Conservation (phyloP, 2,113 vertebrate genomes). For the pig (Sus scrofa) region DNA sequence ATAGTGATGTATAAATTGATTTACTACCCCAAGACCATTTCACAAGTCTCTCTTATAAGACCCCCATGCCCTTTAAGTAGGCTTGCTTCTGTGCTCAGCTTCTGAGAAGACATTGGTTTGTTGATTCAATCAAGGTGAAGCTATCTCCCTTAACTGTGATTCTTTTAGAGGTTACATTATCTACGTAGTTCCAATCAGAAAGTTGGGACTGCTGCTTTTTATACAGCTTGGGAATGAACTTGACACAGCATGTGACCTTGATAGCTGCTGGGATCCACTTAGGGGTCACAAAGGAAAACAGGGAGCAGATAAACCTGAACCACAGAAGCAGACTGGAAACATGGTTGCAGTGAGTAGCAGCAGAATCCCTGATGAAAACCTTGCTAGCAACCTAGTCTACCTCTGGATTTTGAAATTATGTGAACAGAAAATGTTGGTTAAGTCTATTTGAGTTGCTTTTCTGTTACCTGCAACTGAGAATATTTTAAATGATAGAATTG, state of each 20-base stretch:
- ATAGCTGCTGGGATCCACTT: neutral
- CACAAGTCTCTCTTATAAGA: neutral
- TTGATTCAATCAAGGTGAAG: neutral
- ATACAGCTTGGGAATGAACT: accelerated
- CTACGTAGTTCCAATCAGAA: neutral
- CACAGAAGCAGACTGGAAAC: neutral
- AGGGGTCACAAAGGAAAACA: neutral
- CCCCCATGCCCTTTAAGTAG: neutral
- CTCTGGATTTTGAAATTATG: neutral
- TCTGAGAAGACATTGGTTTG: neutral
- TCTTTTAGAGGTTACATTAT: neutral
- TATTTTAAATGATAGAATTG: neutral
- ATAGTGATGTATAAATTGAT: neutral
- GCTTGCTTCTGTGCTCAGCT: neutral
- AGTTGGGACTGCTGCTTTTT: neutral
- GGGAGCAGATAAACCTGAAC: neutral
- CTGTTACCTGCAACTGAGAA: neutral
- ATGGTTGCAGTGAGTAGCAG: neutral
- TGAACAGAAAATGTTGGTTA: neutral
- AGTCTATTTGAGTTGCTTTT: neutral
- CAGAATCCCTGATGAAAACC: neutral
- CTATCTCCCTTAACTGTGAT: neutral
- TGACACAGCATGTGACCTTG: neutral
- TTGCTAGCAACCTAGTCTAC: neutral
- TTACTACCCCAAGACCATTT: neutral